Evolutionary conservation across 2,888 invertebrate species (phyloP), one percentile per base, ranked within the genome.

Genomic region (Drosophila neonasuta): DNA sequence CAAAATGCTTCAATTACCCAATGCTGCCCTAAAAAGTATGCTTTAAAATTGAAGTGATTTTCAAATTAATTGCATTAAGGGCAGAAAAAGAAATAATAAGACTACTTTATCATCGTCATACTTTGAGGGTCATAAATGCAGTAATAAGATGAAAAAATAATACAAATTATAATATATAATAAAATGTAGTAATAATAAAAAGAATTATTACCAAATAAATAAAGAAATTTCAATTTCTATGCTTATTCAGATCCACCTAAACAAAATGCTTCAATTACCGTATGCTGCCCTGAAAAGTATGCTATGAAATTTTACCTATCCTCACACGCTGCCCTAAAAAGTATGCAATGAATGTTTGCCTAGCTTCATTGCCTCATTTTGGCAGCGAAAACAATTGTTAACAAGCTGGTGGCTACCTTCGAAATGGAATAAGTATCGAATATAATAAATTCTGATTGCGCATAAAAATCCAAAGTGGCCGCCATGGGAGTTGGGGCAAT

Each of bases 401-500:
- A 10, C 29, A 60, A 30, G 50, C 50, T 64, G 49, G 20, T 64
- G 49, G 20, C 57, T 58, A 51, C 61, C 51, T 63, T 44, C 45
- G 45, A 48, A 45, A 45, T 17, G 20, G 59, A 59, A 59, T 54
- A n/a, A 46, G 42, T 45, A 55, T 24, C 29, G 36, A 42, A 29
- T 13, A 20, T 49, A 74, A 51, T 42, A 63, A 39, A 49, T 48
- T 41, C 39, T 58, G 68, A 81, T 49, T 55, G 60, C 64, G 32
- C 61, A 80, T 62, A 51, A 68, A 70, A 64, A 42, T 49, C 39
- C 24, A 24, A 65, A 65, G 51, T 63, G 55, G 57, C 48, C 46
- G 48, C 60, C 62, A 45, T 20, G 39, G 54, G 42, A 49, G 48
- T 46, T 61, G 45, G 32, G 58, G 29, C 72, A 81, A 79, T 69